Conservation (phyloP, 2,113 vertebrate genomes). For the Nibea albiflora region DNA sequence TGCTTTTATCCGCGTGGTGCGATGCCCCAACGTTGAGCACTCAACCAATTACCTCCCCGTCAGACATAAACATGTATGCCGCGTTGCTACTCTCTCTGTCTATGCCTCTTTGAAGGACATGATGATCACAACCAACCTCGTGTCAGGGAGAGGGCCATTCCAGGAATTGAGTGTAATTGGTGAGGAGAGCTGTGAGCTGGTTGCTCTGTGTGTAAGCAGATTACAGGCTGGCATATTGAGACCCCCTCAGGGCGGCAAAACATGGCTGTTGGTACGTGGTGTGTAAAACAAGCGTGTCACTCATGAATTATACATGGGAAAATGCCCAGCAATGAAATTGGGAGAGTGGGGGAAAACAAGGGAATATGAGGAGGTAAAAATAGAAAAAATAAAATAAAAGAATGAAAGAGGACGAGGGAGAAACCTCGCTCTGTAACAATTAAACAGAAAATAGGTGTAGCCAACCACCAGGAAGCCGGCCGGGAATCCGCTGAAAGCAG, state of each 20-base stretch:
- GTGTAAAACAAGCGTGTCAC: conserved; percentile 79
- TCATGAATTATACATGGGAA: conserved; percentile 79
- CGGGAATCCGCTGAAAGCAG: conserved; percentile 42
- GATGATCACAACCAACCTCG: conserved; percentile 64
- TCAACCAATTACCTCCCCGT: conserved; percentile 68
- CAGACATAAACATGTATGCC: conserved; percentile 54
- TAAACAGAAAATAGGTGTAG: conserved; percentile 67
- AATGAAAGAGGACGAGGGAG: conserved; percentile 9
- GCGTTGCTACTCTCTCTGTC: conserved; percentile 35
- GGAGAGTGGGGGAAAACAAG: conserved; percentile 56
- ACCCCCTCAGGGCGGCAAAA: conserved; percentile 71
- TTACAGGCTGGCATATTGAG: conserved; percentile 73
- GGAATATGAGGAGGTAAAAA: conserved; percentile 44
- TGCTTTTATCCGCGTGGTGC: conserved; percentile 59
- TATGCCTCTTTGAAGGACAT: conserved; percentile 66
- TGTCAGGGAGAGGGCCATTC: conserved; percentile 67
- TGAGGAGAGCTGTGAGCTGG: conserved; percentile 68
- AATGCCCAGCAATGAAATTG: conserved; percentile 70
- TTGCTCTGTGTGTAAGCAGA: conserved; percentile 76
- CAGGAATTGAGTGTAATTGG: conserved; percentile 76
- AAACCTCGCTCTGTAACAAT: conserved; percentile 53
- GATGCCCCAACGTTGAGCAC: conserved; percentile 38
- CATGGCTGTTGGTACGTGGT: conserved; percentile 75
- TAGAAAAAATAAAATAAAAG: conserved; percentile 17
- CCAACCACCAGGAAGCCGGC: conserved; percentile 31